Conservation (phyloP, 2,797 vertebrate genomes). For the Psittacula echo region DNA sequence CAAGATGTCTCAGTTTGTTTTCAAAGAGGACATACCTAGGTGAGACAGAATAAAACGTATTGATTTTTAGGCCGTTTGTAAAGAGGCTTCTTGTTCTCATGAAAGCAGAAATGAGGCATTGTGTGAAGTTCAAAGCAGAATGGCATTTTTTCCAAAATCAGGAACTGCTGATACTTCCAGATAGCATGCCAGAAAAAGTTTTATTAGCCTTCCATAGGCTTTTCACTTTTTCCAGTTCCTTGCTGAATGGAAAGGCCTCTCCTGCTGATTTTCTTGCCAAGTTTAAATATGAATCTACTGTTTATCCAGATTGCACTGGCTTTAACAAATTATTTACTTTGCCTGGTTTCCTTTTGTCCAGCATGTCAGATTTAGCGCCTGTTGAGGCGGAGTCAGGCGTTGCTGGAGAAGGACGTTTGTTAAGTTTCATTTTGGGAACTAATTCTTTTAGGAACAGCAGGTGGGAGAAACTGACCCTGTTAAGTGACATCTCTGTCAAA, state of each 20-base stretch:
- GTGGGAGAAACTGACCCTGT: background rate
- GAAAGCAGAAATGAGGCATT: slow-evolving; percentile 46
- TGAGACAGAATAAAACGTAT: background rate
- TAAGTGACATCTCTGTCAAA: background rate
- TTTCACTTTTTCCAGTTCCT: slow-evolving; percentile 20
- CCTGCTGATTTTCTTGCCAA: slow-evolving; percentile 47
- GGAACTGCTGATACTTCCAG: slow-evolving; percentile 22
- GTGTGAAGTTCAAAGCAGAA: slow-evolving; percentile 51
- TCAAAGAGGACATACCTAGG: background rate
- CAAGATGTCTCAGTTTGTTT: slow-evolving; percentile 7
- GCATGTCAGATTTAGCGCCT: background rate
- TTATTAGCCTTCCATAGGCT: slow-evolving; percentile 31
- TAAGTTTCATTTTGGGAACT: background rate
- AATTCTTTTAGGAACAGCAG: background rate
- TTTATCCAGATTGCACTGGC: slow-evolving; percentile 32
- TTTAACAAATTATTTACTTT: slow-evolving; percentile 26
- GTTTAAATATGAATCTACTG: slow-evolving; percentile 41
- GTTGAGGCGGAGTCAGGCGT: background rate
- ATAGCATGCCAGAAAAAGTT: background rate
- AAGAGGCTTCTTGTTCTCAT: slow-evolving; percentile 14
- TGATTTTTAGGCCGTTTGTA: slow-evolving; percentile 6
- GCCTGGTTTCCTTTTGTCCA: background rate
- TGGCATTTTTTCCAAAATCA: background rate
- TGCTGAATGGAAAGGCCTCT: slow-evolving; percentile 5
- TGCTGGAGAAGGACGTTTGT: background rate